phyloP scores from a whole-genome alignment of 2,113 vertebrate species.

The Periophthalmodon schlosseri region DNA sequence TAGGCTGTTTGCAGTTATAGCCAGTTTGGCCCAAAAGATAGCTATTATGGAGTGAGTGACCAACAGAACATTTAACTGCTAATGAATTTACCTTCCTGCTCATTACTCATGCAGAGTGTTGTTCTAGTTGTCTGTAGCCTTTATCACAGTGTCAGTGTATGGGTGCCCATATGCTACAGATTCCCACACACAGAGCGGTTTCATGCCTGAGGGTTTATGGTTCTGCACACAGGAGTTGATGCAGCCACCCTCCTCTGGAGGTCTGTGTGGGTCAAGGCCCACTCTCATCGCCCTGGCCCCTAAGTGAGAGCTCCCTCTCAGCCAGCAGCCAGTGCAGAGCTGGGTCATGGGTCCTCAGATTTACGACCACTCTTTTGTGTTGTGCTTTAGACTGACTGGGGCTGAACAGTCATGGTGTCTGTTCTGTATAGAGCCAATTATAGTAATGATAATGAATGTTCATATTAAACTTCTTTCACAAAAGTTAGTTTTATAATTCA shows the following conservation, averaged over 20 bases:
- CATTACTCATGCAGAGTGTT: slow-evolving; percentile 13
- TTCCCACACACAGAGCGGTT: slow-evolving; percentile 77
- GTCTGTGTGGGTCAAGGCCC: slow-evolving; percentile 71
- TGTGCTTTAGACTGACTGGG: slow-evolving; percentile 32
- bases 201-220: slow-evolving; percentile 46
- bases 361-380: slow-evolving; percentile 68
- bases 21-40: slow-evolving; percentile 91
- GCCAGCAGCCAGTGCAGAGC: slow-evolving; percentile 52
- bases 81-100: not conserved
- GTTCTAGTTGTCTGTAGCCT: slow-evolving; percentile 42
- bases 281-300: slow-evolving; percentile 53
- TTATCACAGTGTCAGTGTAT: slow-evolving; percentile 43
- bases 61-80: slow-evolving; percentile 14
- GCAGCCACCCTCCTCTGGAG: slow-evolving; percentile 61
- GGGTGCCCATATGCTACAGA: slow-evolving; percentile 68
- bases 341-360: slow-evolving; percentile 73
- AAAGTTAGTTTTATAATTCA: slow-evolving; percentile 39
- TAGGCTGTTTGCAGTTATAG: slow-evolving; percentile 88
- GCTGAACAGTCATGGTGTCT: slow-evolving; percentile 49
- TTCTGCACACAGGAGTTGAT: slow-evolving; percentile 63
- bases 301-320: slow-evolving; percentile 66
- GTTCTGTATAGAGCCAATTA: slow-evolving; percentile 60
- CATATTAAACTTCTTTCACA: slow-evolving; percentile 53
- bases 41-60: slow-evolving; percentile 88
- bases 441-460: slow-evolving; percentile 65